Base-by-base conservation (phyloP, 37 sponge, comb jelly and placozoan species). In the Chondrilla cf. caribensis region DNA sequence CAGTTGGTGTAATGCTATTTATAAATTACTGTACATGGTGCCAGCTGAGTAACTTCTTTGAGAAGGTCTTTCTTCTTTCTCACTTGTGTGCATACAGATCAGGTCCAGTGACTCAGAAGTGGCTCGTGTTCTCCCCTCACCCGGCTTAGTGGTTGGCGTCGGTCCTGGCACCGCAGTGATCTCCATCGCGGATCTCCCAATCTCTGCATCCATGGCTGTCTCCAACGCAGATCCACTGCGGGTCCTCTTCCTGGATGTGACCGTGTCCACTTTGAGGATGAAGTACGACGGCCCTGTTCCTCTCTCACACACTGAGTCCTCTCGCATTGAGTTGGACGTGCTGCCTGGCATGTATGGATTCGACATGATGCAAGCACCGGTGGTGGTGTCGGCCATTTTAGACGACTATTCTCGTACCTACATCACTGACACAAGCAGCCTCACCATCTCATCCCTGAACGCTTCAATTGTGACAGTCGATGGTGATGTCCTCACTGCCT, bases 261-360 rank as follows among this genome's bases (percentile, higher is more conserved):
- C 44, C 2, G 76, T 73, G 41, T 39, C 76, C 41, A 73, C 76
- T 19, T 43, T 39, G 44, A 35, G 76, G 6, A 35, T 73, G 76
- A 73, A 73, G 76, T 67, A 67, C 68, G 29, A 33, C 29, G 41
- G 44, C 42, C 41, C 44, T 25, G 38, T 39, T 3, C 44, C 76
- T 15, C 41, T 73, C 44, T 37, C 76, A 11, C 76, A 40, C 76
- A 73, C 76, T 18, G 44, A 36, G 25, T 24, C 76, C 7, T 39
- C 76, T 2, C 17, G 3, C 21, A 43, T 73, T 22, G 41, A 42
- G 25, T 2, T 73, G 1, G 76, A 73, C 44, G 43, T 73, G 2
- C 41, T 73, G 7, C 76, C 76, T 25, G 76, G 76, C 17, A 2
- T 73, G 44, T 73, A 73, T 7, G 76, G 76, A n/a, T 42, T 73